Conservation (phyloP, 1,140 invertebrate genomes). For the Leptinotarsa lineolata region DNA sequence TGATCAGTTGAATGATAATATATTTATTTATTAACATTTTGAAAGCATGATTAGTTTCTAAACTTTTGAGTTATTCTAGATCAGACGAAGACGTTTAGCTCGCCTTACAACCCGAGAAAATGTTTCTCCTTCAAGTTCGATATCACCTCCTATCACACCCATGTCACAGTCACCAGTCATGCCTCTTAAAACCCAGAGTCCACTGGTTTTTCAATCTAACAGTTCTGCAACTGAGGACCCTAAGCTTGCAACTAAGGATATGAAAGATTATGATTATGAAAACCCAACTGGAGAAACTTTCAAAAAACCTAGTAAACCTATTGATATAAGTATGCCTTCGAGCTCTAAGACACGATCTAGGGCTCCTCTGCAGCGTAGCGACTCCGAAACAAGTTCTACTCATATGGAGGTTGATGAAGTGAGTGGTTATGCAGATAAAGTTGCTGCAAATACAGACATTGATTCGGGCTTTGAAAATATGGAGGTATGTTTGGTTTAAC, state of each 20-base stretch:
- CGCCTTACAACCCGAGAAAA: constrained; percentile 63
- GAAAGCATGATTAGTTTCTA: not conserved
- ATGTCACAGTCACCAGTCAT: constrained; percentile 50
- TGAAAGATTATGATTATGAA: constrained; percentile 27
- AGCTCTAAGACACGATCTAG: constrained; percentile 42
- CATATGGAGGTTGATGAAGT: constrained; percentile 66
- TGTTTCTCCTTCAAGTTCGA: constrained; percentile 50
- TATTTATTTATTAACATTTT: not conserved
- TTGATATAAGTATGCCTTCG: constrained; percentile 49
- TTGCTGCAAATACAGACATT: constrained; percentile 64
- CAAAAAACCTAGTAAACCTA: constrained; percentile 50
- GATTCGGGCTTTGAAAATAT: constrained; percentile 78
- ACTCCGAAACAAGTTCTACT: constrained; percentile 54
- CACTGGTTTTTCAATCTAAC: constrained; percentile 39
- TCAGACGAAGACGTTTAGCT: constrained; percentile 69
- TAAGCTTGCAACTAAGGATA: not conserved
- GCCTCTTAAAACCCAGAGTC: constrained; percentile 50
- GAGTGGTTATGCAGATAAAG: constrained; percentile 57
- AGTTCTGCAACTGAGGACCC: constrained; percentile 33
- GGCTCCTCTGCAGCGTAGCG: constrained; percentile 46
- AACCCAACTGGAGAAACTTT: constrained; percentile 42
- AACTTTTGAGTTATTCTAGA: constrained; percentile 58
- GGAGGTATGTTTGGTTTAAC: constrained; percentile 61
- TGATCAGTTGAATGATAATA: not conserved
- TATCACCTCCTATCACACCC: constrained; percentile 51